Evolutionary conservation across 37 sponge, comb jelly and placozoan species (phyloP).

Genomic region (Aphrocallistes beatrix): DNA sequence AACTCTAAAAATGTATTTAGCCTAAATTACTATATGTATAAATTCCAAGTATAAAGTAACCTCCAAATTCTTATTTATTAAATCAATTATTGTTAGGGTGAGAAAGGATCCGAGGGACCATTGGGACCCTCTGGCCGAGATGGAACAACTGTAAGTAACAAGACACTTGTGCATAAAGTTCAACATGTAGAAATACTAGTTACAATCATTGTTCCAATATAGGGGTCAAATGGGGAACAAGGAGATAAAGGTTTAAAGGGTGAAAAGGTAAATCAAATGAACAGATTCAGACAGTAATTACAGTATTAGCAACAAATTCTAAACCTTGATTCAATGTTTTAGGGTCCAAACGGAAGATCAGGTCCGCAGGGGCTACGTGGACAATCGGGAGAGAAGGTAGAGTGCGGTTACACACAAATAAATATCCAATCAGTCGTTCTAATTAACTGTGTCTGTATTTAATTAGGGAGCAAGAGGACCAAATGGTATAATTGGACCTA

Average conservation of each 20-base stretch:
- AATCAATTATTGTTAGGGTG: neutral
- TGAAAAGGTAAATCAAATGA: no score
- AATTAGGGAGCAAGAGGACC: slow-evolving; percentile 17
- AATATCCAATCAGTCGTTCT: no score
- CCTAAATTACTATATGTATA: no score
- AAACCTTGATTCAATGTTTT: no score
- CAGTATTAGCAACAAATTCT: neutral
- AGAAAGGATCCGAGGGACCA: neutral
- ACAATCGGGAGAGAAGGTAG: neutral
- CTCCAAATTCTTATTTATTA: no score
- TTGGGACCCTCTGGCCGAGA: neutral
- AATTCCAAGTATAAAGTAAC: no score
- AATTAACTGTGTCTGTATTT: no score
- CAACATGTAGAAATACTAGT: neutral
- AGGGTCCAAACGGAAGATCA: neutral
- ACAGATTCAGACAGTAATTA: neutral
- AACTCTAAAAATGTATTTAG: no score
- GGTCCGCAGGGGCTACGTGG: neutral
- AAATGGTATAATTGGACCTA: neutral
- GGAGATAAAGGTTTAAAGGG: neutral
- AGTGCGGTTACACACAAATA: neutral
- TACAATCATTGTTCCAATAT: neutral
- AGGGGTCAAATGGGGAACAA: neutral
- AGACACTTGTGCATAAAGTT: neutral
- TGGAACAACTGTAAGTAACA: neutral